Evolutionary conservation across 1,140 invertebrate species (phyloP).

Genomic region (Drosophila eugracilis): DNA sequence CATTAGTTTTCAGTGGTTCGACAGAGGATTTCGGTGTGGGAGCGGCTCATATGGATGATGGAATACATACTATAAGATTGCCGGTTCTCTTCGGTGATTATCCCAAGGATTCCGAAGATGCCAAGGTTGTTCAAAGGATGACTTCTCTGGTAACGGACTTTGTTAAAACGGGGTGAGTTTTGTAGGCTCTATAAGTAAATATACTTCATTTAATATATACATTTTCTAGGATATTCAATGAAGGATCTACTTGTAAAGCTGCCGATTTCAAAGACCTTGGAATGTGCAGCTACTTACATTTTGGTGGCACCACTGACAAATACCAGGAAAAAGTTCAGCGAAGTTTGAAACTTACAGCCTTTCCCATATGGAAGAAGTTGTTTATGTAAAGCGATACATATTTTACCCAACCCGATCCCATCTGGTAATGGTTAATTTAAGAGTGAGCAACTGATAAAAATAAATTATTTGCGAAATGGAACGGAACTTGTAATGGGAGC

Average conservation of each 20-base stretch:
- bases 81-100: slow-evolving; percentile 26
- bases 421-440: neutral
- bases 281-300: slow-evolving; percentile 46
- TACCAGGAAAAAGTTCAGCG: slow-evolving; percentile 31
- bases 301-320: slow-evolving; percentile 15
- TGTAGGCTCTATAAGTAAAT: slow-evolving; percentile 7
- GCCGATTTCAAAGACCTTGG: slow-evolving; percentile 22
- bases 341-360: slow-evolving; percentile 13
- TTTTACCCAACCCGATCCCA: neutral
- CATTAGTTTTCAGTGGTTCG: neutral
- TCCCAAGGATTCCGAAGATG: slow-evolving; percentile 39
- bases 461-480: slow-evolving; percentile 6
- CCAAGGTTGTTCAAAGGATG: slow-evolving; percentile 32
- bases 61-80: slow-evolving; percentile 50
- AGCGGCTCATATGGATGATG: slow-evolving; percentile 68
- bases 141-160: slow-evolving; percentile 44
- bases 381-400: slow-evolving; percentile 19
- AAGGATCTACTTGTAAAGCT: slow-evolving; percentile 16
- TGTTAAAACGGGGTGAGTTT: slow-evolving; percentile 54
- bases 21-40: slow-evolving; percentile 30
- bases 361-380: slow-evolving; percentile 47
- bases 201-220: neutral
- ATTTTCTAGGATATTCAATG: slow-evolving; percentile 12
- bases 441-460: slow-evolving; percentile 6
- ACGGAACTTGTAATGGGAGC: slow-evolving; percentile 5